Conservation (phyloP, 2,888 invertebrate species). For the Dimorphilus gyrociliatus region DNA sequence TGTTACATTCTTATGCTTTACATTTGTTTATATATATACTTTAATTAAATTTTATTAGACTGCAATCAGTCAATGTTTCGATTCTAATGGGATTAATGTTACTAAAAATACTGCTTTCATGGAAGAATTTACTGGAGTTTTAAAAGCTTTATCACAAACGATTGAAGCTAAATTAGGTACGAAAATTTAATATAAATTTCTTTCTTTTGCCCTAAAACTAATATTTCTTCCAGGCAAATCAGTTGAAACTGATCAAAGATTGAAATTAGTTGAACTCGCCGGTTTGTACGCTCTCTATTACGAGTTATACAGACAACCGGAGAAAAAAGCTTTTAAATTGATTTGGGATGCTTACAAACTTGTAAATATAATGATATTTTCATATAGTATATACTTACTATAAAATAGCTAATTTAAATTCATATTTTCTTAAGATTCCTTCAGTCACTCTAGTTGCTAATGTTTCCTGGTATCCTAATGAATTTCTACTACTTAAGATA, state of each 20-base stretch:
- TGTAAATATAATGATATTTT: not conserved
- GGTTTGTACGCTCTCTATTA: conserved; percentile 37
- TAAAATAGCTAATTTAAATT: conserved; percentile 1
- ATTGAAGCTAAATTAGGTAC: conserved; percentile 29
- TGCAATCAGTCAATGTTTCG: too few species aligned
- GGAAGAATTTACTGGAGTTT: conserved; percentile 51
- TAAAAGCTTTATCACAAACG: conserved; percentile 44
- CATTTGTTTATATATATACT: conserved; percentile 1
- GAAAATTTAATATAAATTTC: not conserved
- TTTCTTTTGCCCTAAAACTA: not conserved
- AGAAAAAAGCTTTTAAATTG: conserved; percentile 56
- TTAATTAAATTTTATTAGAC: not conserved
- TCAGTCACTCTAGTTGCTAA: conserved; percentile 63
- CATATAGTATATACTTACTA: conserved; percentile 1
- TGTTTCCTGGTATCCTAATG: conserved; percentile 66
- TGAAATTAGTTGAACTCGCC: conserved; percentile 34
- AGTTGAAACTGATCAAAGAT: conserved; percentile 31
- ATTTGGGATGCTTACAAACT: conserved; percentile 57
- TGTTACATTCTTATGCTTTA: not conserved
- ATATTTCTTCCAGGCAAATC: conserved; percentile 19
- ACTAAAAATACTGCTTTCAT: conserved; percentile 39
- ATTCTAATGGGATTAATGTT: conserved; percentile 29
- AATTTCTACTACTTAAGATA: conserved; percentile 53
- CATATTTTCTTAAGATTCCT: conserved; percentile 44
- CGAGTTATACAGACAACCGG: conserved; percentile 51